These are phyloP conservation scores for Corydoras sp. DNA, from an alignment of 2,113 vertebrate genomes.

Conservation along the genomic window DNA sequence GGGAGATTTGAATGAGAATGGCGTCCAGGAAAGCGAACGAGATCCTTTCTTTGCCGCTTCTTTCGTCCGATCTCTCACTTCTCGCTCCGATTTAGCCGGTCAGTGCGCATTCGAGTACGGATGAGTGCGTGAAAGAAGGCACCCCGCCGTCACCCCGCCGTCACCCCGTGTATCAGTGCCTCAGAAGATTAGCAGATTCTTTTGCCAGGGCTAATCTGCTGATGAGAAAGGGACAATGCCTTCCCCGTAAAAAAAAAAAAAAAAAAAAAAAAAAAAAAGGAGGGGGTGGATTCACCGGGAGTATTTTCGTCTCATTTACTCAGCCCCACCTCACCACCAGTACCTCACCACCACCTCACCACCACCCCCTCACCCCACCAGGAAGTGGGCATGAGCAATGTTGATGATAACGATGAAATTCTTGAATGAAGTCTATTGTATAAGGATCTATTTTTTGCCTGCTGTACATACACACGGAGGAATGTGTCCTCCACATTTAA, in stretches of 20 bases:
- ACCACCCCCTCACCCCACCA: too few species aligned
- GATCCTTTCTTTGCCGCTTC: constrained; percentile 7
- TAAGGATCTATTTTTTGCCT: too few species aligned
- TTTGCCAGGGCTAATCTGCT: constrained; percentile 62
- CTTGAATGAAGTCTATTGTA: too few species aligned
- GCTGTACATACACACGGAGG: too few species aligned
- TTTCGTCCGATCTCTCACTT: constrained; percentile 41
- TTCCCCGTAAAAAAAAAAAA: constrained; percentile 43
- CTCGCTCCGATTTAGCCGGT: constrained; percentile 39
- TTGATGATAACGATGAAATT: too few species aligned
- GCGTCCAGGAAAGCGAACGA: constrained; percentile 21
- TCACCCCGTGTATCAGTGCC: constrained; percentile 59
- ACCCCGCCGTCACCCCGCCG: constrained; percentile 62
- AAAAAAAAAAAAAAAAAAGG: constrained; percentile 37
- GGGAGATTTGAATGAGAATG: constrained; percentile 48
- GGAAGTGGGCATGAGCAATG: too few species aligned
- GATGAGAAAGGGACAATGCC: constrained; percentile 63
- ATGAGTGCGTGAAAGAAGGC: constrained; percentile 62
- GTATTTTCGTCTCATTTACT: constrained; percentile 16
- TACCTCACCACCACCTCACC: too few species aligned
- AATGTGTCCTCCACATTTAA: too few species aligned
- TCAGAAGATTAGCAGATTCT: constrained; percentile 66
- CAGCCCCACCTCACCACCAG: background rate
- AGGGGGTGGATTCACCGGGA: constrained; percentile 26
- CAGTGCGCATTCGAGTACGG: constrained; percentile 60